Evolutionary conservation across 2,113 vertebrate genomes (phyloP).

Genomic region (Corydoras maculifer): DNA sequence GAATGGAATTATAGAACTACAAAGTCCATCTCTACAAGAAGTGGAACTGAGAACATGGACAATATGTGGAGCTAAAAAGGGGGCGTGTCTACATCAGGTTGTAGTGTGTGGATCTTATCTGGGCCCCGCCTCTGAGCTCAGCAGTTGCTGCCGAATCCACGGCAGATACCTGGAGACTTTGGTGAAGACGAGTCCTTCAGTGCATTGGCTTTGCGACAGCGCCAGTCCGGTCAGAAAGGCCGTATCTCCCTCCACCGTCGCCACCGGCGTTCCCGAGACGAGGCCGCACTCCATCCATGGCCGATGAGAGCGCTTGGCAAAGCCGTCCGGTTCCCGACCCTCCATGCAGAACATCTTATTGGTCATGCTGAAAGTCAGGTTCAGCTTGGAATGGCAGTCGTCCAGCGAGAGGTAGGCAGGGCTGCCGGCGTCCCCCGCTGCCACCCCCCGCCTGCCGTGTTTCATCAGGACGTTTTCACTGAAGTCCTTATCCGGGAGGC

Average conservation of each 20-base stretch:
- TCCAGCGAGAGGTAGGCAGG: slow-evolving; percentile 56
- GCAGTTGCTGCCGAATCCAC: slow-evolving; percentile 64
- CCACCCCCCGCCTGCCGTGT: slow-evolving; percentile 47
- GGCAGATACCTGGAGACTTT: slow-evolving; percentile 74
- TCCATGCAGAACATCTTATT: slow-evolving; percentile 81
- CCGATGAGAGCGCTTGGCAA: too few relatives aligned
- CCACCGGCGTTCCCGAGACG: slow-evolving; percentile 65
- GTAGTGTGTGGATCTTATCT: slow-evolving; percentile 21
- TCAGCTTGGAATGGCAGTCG: slow-evolving; percentile 63
- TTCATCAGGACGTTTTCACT: slow-evolving; percentile 76
- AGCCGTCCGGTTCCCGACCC: background rate
- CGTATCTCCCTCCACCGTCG: slow-evolving; percentile 64
- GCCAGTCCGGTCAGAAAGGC: slow-evolving; percentile 81
- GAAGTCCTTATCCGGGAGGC: slow-evolving; percentile 78
- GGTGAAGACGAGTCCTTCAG: slow-evolving; percentile 63
- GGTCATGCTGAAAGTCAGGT: slow-evolving; percentile 61
- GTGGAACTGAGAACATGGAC: too few relatives aligned
- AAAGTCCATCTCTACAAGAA: too few relatives aligned
- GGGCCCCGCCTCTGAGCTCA: slow-evolving; percentile 7
- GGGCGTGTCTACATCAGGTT: background rate
- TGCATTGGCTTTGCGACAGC: slow-evolving; percentile 44
- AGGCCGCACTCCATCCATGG: background rate
- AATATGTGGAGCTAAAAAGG: too few relatives aligned
- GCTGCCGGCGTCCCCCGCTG: slow-evolving; percentile 44
- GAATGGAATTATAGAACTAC: too few relatives aligned